phyloP scores from a whole-genome alignment of 2,888 invertebrate species.

The Apotomis capreana region DNA sequence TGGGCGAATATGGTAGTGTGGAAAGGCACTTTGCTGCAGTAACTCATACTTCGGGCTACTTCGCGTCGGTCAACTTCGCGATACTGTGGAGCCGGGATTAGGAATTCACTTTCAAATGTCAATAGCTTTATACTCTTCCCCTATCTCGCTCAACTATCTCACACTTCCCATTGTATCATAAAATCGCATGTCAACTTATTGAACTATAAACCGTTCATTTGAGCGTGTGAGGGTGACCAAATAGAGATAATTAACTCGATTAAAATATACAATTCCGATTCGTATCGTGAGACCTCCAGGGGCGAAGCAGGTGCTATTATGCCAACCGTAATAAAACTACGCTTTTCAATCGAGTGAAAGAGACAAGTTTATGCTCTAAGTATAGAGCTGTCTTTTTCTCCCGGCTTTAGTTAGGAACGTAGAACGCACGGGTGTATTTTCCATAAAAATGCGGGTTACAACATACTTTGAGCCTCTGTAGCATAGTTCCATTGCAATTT shows the following conservation, averaged over 20 bases:
- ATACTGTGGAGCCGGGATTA: not conserved
- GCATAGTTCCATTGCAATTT: slow-evolving; percentile 61
- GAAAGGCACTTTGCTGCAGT: no score
- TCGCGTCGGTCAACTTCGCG: no score
- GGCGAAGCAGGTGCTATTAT: slow-evolving; percentile 64
- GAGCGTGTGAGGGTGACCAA: slow-evolving; percentile 54
- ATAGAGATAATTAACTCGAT: slow-evolving; percentile 55
- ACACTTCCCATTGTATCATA: not conserved
- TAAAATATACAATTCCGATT: slow-evolving; percentile 50
- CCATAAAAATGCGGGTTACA: slow-evolving; percentile 60
- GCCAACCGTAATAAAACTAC: slow-evolving; percentile 25
- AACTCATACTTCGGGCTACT: no score
- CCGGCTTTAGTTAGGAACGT: slow-evolving; percentile 1
- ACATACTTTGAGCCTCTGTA: slow-evolving; percentile 62
- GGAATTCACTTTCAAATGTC: slow-evolving; percentile 3
- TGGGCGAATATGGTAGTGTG: no score
- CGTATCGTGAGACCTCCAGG: slow-evolving; percentile 60
- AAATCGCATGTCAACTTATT: slow-evolving; percentile 41
- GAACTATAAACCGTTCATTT: slow-evolving; percentile 49
- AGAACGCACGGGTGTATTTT: slow-evolving; percentile 42
- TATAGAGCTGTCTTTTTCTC: slow-evolving; percentile 17
- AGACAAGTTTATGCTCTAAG: slow-evolving; percentile 7
- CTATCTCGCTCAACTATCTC: not conserved
- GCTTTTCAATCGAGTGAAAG: slow-evolving; percentile 31
- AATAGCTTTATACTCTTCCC: slow-evolving; percentile 13